phyloP scores from a whole-genome alignment of 2,797 vertebrate species.

The Enteromius trimaculatus region DNA sequence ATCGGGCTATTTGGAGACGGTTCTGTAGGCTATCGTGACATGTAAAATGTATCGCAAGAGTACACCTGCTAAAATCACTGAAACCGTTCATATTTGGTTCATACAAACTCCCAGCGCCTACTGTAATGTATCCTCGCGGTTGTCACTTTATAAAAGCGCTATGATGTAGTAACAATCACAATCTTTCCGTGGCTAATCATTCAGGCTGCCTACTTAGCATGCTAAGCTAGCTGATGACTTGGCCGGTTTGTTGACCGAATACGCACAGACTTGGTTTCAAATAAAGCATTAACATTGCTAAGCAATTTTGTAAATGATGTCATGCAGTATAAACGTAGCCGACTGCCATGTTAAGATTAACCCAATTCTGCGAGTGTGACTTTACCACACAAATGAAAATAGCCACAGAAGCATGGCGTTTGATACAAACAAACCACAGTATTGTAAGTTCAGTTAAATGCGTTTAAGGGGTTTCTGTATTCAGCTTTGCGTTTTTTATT shows the following conservation, averaged over 20 bases:
- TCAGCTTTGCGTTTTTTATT: not conserved
- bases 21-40: not conserved
- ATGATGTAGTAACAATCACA: not conserved
- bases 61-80: not conserved
- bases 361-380: not conserved
- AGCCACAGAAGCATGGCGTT: not conserved
- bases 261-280: not conserved
- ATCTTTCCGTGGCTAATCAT: conserved; percentile 4
- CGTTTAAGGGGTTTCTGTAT: not conserved
- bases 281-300: not conserved
- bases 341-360: not conserved
- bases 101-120: not conserved
- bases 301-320: not conserved
- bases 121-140: not conserved
- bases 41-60: not conserved
- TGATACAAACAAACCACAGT: not conserved
- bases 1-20: not conserved
- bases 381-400: not conserved
- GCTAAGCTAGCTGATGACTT: conserved; percentile 44
- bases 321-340: not conserved
- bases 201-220: conserved; percentile 29
- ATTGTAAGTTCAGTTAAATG: not conserved
- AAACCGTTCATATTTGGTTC: not conserved
- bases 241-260: conserved; percentile 28
- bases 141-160: conserved; percentile 1